Percentiles rank a stretch among this genome's conserved stretches.
phyloP scores from a whole-genome alignment of 2,888 invertebrate species.

The Leuctra nigra region DNA sequence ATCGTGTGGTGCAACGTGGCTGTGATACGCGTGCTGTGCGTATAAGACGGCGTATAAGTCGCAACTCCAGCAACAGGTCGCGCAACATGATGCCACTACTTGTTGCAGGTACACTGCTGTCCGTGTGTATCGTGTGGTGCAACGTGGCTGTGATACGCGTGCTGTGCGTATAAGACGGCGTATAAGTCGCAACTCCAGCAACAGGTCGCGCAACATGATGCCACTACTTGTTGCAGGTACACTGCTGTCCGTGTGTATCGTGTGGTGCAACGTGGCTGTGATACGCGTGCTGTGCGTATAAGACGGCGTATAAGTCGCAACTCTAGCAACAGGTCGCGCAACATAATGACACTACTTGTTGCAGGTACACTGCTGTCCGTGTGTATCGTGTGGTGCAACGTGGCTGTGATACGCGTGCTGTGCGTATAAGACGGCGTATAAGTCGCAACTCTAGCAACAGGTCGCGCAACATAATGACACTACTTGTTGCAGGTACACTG shows the following conservation, averaged over 20 bases:
- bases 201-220: no score
- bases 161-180: no score
- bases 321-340: no score
- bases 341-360: no score
- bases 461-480: no score
- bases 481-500: slow-evolving; percentile 51
- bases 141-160: slow-evolving; percentile 76
- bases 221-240: slow-evolving; percentile 52
- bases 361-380: slow-evolving; percentile 64
- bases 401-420: slow-evolving; percentile 71
- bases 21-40: slow-evolving; percentile 68
- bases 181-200: no score
- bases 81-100: no score
- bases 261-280: slow-evolving; percentile 76
- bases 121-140: slow-evolving; percentile 70
- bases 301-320: no score
- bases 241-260: slow-evolving; percentile 64
- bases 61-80: no score
- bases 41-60: no score
- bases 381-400: slow-evolving; percentile 74
- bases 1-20: slow-evolving; percentile 79
- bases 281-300: slow-evolving; percentile 66
- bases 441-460: no score
- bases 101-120: slow-evolving; percentile 59
- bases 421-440: no score